Evolutionary conservation across 2,888 invertebrate genomes (phyloP).

Genomic region (Globia sparganii): DNA sequence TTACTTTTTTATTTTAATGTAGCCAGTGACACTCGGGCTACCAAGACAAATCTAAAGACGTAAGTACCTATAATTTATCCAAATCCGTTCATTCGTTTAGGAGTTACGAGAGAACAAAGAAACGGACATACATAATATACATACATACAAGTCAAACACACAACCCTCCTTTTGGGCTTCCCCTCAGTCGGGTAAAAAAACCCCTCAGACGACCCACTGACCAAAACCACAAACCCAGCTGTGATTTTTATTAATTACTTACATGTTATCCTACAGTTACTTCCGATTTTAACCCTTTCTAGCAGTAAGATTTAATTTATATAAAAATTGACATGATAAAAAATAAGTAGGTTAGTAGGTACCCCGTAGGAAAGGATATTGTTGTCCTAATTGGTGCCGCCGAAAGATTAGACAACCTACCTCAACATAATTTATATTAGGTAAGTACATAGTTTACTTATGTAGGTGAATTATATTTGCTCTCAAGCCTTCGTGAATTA

Average conservation of each 20-base stretch:
- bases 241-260: not conserved
- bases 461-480: not conserved
- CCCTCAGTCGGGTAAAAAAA: too few relatives aligned
- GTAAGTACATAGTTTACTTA: not conserved
- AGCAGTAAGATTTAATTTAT: not conserved
- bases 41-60: too few relatives aligned
- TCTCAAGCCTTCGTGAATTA: not conserved
- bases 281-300: not conserved
- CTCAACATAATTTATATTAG: not conserved
- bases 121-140: too few relatives aligned
- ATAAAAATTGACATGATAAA: not conserved
- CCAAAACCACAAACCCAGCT: not conserved
- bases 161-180: too few relatives aligned
- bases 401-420: not conserved
- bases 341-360: not conserved
- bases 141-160: too few relatives aligned
- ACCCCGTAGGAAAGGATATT: not conserved
- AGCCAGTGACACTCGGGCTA: too few relatives aligned
- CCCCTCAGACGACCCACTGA: too few relatives aligned
- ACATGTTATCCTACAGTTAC: not conserved
- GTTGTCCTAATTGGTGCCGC: not conserved
- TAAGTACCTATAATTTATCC: too few relatives aligned
- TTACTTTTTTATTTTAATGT: too few relatives aligned
- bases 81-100: too few relatives aligned
- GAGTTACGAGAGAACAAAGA: too few relatives aligned